phyloP scores from a whole-genome alignment of 2,113 vertebrate species.

The Taurulus bubalis region DNA sequence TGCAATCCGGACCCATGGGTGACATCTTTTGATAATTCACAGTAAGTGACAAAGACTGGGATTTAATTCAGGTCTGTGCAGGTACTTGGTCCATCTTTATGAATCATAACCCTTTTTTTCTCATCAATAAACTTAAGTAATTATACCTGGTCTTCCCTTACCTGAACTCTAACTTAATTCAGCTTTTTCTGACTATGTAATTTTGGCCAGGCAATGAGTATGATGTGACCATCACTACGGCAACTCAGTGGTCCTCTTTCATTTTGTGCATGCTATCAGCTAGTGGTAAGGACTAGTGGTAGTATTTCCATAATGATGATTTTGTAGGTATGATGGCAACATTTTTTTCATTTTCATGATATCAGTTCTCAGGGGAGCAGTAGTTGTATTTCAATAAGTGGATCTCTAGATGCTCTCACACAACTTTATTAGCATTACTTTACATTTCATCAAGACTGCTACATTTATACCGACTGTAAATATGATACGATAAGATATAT shows the following conservation, averaged over 20 bases:
- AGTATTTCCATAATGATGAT: conserved; percentile 10
- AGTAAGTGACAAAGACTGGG: not conserved
- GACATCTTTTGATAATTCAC: not conserved
- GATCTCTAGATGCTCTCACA: not conserved
- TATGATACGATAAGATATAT: conserved; percentile 23
- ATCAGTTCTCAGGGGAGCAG: not conserved
- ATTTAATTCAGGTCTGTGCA: conserved; percentile 1
- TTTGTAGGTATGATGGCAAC: not conserved
- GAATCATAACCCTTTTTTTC: not conserved
- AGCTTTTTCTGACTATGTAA: no score
- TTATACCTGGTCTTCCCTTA: not conserved
- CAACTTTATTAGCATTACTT: not conserved
- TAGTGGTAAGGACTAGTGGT: not conserved
- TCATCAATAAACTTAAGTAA: not conserved
- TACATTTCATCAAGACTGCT: not conserved
- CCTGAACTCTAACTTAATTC: not conserved
- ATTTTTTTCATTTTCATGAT: not conserved
- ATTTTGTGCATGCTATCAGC: not conserved
- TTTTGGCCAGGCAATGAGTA: not conserved
- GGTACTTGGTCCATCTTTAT: not conserved
- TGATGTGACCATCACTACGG: not conserved
- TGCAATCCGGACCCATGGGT: not conserved
- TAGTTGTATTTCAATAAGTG: not conserved
- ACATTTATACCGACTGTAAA: conserved; percentile 13
- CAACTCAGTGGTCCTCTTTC: not conserved